phyloP scores from a whole-genome alignment of 1,140 invertebrate genomes.

The Dreissena polymorpha region DNA sequence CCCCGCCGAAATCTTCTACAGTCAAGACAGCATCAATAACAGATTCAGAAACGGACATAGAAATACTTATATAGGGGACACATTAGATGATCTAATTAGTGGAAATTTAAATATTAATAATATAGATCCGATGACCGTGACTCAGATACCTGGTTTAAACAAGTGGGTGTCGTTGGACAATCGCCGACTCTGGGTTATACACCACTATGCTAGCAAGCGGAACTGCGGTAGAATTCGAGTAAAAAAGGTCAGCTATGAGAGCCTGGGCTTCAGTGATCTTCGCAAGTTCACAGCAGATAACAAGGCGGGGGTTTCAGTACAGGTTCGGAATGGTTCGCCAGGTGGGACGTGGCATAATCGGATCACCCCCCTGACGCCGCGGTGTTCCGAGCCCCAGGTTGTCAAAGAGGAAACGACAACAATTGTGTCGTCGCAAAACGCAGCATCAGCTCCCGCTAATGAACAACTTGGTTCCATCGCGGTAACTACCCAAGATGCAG shows the following conservation, averaged over 20 bases:
- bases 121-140: constrained; percentile 8
- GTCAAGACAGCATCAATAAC: constrained; percentile 2
- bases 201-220: neutral
- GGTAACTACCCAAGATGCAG: no score
- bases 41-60: neutral
- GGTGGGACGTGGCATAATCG: constrained; percentile 15
- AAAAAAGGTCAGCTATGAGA: no score
- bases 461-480: no score
- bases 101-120: neutral
- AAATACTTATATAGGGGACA: constrained; percentile 7
- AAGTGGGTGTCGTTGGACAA: constrained; percentile 36
- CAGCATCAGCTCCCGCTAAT: no score
- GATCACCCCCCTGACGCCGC: neutral
- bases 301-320: neutral
- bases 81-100: constrained; percentile 22
- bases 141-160: neutral
- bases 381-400: neutral
- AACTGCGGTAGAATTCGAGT: no score
- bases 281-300: constrained; percentile 19
- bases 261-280: no score
- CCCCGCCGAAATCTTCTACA: neutral
- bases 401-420: no score
- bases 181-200: constrained; percentile 34
- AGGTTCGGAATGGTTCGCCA: neutral
- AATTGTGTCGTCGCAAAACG: no score